phyloP scores from a whole-genome alignment of 2,888 invertebrate species.

The Ectemnius cavifrons region DNA sequence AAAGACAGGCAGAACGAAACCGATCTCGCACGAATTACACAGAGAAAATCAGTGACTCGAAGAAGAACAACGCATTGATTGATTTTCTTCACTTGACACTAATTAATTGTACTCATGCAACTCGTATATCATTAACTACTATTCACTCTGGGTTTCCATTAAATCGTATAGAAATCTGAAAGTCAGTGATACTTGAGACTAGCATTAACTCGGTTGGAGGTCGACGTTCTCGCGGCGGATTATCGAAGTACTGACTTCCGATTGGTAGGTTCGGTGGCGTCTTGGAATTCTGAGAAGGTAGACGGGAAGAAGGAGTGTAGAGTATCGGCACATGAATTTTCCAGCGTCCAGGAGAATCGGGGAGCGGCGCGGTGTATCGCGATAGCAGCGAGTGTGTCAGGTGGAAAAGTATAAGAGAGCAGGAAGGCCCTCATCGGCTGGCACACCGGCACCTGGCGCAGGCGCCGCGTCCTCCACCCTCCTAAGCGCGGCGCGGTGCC shows the following conservation, averaged over 20 bases:
- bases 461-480: conserved; percentile 43
- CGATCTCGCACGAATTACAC: conserved; percentile 62
- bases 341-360: conserved; percentile 34
- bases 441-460: conserved; percentile 60
- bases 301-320: not conserved
- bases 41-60: conserved; percentile 62
- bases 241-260: no score
- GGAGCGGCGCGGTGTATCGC: conserved; percentile 16
- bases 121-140: not conserved
- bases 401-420: conserved; percentile 46
- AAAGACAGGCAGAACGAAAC: conserved; percentile 36
- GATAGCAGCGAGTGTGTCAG: conserved; percentile 48
- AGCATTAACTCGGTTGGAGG: not conserved
- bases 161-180: not conserved
- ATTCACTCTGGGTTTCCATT: no score
- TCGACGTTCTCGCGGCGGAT: no score
- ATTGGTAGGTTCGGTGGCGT: not conserved
- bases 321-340: conserved; percentile 20
- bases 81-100: conserved; percentile 61
- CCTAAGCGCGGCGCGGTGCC: conserved; percentile 44
- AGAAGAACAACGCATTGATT: conserved; percentile 61
- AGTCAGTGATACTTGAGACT: not conserved
- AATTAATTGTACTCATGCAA: conserved; percentile 46
- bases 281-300: not conserved
- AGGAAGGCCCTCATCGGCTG: conserved; percentile 33